Conservation (phyloP, 2,888 invertebrate species). For the Azorinus chamasolen region DNA sequence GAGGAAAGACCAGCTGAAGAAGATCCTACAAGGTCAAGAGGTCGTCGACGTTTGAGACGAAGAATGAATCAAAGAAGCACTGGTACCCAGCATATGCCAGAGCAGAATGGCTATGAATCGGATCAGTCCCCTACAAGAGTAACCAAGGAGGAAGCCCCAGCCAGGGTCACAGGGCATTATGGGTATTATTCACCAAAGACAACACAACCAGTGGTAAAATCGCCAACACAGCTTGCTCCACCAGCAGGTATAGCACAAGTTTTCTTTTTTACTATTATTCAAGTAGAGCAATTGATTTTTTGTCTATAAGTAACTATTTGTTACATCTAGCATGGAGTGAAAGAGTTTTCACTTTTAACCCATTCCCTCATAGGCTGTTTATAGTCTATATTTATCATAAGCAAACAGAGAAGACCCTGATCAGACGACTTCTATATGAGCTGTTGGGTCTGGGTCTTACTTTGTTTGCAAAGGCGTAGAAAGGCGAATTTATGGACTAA, state of each 20-base stretch:
- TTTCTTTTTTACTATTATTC: slow-evolving; percentile 30
- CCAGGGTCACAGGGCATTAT: slow-evolving; percentile 61
- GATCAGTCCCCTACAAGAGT: slow-evolving; percentile 66
- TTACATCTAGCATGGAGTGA: too few relatives aligned
- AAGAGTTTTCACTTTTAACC: too few relatives aligned
- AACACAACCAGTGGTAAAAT: background rate
- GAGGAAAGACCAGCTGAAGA: slow-evolving; percentile 19
- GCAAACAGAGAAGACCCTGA: too few relatives aligned
- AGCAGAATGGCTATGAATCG: slow-evolving; percentile 67
- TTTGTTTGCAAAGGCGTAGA: too few relatives aligned
- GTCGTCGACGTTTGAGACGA: slow-evolving; percentile 38
- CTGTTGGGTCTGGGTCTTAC: too few relatives aligned
- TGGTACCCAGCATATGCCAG: slow-evolving; percentile 51
- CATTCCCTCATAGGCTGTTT: too few relatives aligned
- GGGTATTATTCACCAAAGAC: slow-evolving; percentile 57
- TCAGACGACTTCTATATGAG: too few relatives aligned
- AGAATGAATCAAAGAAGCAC: slow-evolving; percentile 45
- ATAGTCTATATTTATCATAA: too few relatives aligned
- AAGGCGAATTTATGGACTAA: too few relatives aligned
- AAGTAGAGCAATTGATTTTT: too few relatives aligned
- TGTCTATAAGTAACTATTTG: too few relatives aligned
- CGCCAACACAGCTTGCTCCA: slow-evolving; percentile 13
- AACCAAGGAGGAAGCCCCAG: slow-evolving; percentile 36
- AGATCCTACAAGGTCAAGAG: slow-evolving; percentile 37
- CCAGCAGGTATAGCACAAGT: background rate